Evolutionary conservation across 2,888 invertebrate genomes (phyloP), one percentile per base, ranked within the genome.

Genomic region (Caenorhabditis becei): DNA sequence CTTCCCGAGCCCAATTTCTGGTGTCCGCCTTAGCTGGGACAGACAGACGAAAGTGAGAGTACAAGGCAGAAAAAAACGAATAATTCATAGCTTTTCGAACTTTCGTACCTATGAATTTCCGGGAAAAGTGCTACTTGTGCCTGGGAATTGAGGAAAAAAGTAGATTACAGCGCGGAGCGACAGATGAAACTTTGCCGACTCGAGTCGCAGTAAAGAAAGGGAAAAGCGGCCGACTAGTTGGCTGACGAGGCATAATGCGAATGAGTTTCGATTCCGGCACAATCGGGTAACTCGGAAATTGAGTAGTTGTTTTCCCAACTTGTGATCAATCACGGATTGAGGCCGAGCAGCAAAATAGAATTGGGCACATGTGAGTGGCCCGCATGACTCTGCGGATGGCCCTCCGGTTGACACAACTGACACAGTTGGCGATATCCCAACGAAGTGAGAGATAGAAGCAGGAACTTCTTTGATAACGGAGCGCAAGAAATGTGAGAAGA

Each of bases 331-430:
- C 74, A 59, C 51, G 74, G 65, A 18, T 24, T 32, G 61, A 44
- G 32, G 23, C 18, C 35, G 49, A 58, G 47, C 47, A 49, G 49
- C 35, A 61, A 75, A 75, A 44, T 56, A 56, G 51, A 49, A 51
- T 66, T 66, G 75, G 56, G 66, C 47, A 75, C 75, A 61, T 75
- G 75, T 66, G 74, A 65, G 66, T 75, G 74, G 74, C 47, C 66
- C 61, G 66, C 75, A 75, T 75, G 75, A 75, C 75, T 75, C 58
- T 49, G 61, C 51, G 49, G 75, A 74, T 74, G 58, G 66, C 63
- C 47, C 53, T 49, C 51, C 41, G 59, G 65, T 63, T 63, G 35
- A 58, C 74, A 74, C 75, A 75, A 66, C 65, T 74, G 74, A 66
- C 74, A 66, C 65, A 28, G 63, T 74, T 44, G 61, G 35, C 59